These are phyloP conservation scores for Gortyna flavago DNA, from an alignment of 2,888 invertebrate genomes.

Conservation along the genomic window DNA sequence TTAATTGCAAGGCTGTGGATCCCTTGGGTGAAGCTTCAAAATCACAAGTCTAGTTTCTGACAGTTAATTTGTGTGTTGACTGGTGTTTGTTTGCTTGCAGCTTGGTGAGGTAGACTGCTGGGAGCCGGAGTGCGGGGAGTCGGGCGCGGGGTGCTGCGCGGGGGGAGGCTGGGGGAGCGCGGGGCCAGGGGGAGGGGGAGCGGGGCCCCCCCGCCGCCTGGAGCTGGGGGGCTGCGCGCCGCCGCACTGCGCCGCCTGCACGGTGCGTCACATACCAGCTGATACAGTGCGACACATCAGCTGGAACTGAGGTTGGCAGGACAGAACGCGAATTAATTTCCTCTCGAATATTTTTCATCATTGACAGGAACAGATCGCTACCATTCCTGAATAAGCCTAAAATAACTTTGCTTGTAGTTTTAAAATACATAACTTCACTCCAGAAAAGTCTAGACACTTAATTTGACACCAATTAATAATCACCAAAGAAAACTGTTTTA, in stretches of 20 bases:
- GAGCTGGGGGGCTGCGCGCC: slow-evolving; percentile 92
- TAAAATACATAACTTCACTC: neutral
- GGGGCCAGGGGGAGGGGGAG: slow-evolving; percentile 66
- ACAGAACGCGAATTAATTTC: neutral
- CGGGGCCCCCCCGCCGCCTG: slow-evolving; percentile 91
- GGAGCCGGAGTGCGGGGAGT: slow-evolving; percentile 96
- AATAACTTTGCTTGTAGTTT: neutral
- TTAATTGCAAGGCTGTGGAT: neutral
- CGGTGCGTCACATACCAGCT: slow-evolving; percentile 75
- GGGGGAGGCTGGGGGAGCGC: slow-evolving; percentile 89
- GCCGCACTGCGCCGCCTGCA: slow-evolving; percentile 91
- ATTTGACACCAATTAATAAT: neutral
- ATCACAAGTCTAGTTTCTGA: neutral
- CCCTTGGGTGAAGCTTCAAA: neutral
- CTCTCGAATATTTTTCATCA: neutral
- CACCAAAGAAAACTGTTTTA: neutral
- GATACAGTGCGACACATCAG: slow-evolving; percentile 23
- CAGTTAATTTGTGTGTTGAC: neutral
- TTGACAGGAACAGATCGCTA: neutral
- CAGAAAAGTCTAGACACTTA: too few species aligned
- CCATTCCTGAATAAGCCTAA: neutral
- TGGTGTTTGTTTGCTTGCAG: slow-evolving; percentile 80
- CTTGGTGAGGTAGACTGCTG: slow-evolving; percentile 97
- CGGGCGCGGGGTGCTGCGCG: slow-evolving; percentile 91
- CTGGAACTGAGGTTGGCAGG: slow-evolving; percentile 24